Base-by-base conservation (phyloP, 1,140 invertebrate species). In the Mylabris phalerata region DNA sequence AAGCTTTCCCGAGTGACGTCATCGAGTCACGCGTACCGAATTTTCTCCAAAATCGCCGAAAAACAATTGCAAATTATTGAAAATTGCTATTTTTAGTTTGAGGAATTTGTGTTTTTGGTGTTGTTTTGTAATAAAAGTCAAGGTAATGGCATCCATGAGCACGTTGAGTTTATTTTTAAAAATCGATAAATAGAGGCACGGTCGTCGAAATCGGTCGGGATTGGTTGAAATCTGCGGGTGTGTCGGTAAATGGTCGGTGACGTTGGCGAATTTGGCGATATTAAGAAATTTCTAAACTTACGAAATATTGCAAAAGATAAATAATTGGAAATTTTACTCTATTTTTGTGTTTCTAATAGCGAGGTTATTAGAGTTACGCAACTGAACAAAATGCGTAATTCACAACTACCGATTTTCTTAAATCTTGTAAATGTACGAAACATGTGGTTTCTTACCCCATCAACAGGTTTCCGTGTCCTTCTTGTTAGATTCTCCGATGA, bases 401-500 rank as follows among this genome's bases (percentile, higher is more conserved):
- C 24, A 7, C 19, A 38, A 10, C 0, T 51, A 4, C 13, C 25
- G 26, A 9, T 43, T 19, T 19, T 41, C 49, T 24, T 3, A 7
- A 48, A 45, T 7, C 26, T 24, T 45, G 32, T 39, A 9, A 50
- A 48, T 26, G 6, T 46, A 47, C 13, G 32, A 48, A 44, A 41
- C 32, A 11, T 19, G 19, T 19, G 39, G 11, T 42, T 42, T 63
- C 65, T 69, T 65, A 70, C 67, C 61, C 57, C 62, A 24, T 50
- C 59, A 9, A 65, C 54, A 41, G 63, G 64, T 47, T 60, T 61
- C 26, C 51, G 58, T 6, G 66, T 55, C 27, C 58, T 63, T 4
- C 67, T 68, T 4, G 68, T 68, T 25, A 73, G 57, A 59, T 68
- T 68, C 39, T 73, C 70, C 42, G 65, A 64, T 10, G 68, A 69